A percentile compares a stretch with the other conserved stretches of the same genome.
These are phyloP conservation scores for Pseudococcus jackbeardsleyi DNA, from an alignment of 2,888 invertebrate species.

Conservation along the genomic window DNA sequence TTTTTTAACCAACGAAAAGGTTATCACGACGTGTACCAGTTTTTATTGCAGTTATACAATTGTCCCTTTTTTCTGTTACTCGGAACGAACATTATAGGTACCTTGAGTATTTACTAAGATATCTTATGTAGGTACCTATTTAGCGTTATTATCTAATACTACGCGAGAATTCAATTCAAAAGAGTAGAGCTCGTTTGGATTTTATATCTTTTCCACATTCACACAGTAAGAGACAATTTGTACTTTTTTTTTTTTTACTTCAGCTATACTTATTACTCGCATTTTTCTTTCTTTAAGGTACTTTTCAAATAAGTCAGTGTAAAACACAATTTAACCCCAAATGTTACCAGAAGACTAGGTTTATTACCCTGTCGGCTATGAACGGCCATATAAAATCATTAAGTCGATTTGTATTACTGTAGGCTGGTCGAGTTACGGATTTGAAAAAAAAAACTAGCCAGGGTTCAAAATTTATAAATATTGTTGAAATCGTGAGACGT, in stretches of 20 bases:
- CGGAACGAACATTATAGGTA: slow-evolving; percentile 9
- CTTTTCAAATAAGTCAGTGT: neutral
- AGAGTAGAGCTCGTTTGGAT: neutral
- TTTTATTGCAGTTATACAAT: neutral
- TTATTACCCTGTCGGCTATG: neutral
- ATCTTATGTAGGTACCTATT: slow-evolving; percentile 43
- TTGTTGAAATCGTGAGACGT: too few species aligned
- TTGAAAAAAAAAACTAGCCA: too few species aligned
- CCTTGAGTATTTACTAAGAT: slow-evolving; percentile 13
- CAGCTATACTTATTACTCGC: slow-evolving; percentile 21
- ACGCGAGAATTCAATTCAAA: slow-evolving; percentile 32
- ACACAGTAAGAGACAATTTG: slow-evolving; percentile 16
- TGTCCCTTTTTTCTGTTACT: neutral
- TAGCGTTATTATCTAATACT: slow-evolving; percentile 39
- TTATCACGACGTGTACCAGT: neutral
- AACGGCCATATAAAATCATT: slow-evolving; percentile 3
- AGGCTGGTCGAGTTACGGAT: neutral
- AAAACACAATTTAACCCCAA: neutral
- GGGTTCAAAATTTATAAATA: too few species aligned
- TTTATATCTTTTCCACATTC: neutral
- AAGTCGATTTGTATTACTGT: slow-evolving; percentile 2
- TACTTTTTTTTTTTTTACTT: neutral
- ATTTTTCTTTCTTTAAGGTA: slow-evolving; percentile 19
- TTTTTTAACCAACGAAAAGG: neutral
- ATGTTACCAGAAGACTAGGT: neutral